Conservation (phyloP, 2,888 invertebrate genomes). For the Macaria liturata region DNA sequence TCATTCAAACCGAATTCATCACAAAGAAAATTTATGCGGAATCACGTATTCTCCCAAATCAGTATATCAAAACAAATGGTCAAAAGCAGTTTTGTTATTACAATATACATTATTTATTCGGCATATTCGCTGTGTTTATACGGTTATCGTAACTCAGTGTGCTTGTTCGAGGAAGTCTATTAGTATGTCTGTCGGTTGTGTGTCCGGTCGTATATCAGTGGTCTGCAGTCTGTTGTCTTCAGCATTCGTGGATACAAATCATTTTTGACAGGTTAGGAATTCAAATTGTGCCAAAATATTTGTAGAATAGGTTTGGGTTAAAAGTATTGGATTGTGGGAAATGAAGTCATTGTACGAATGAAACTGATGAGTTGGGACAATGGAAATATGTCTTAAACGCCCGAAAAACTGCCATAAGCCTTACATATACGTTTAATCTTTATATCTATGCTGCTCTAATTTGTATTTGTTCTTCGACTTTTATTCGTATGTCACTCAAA, state of each 20-base stretch:
- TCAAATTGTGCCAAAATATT: too few species aligned
- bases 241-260: conserved; percentile 1
- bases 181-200: conserved; percentile 15
- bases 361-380: too few species aligned
- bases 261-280: neutral
- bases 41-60: conserved; percentile 21
- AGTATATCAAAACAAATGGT: conserved; percentile 27
- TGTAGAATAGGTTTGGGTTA: too few species aligned
- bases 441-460: too few species aligned
- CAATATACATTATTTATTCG: conserved; percentile 20
- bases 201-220: conserved; percentile 5
- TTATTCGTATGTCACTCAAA: too few species aligned
- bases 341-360: too few species aligned
- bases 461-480: too few species aligned
- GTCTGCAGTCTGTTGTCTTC: conserved; percentile 6
- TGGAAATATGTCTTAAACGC: too few species aligned
- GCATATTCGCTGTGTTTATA: conserved; percentile 10
- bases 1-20: conserved; percentile 23
- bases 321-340: too few species aligned
- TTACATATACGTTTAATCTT: too few species aligned
- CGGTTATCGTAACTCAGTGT: conserved; percentile 9
- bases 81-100: conserved; percentile 22
- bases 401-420: too few species aligned
- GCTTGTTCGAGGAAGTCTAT: conserved; percentile 6
- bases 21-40: conserved; percentile 23